These are phyloP conservation scores for Lagocephalus sceleratus DNA, from an alignment of 2,797 vertebrate species.

Conservation along the genomic window DNA sequence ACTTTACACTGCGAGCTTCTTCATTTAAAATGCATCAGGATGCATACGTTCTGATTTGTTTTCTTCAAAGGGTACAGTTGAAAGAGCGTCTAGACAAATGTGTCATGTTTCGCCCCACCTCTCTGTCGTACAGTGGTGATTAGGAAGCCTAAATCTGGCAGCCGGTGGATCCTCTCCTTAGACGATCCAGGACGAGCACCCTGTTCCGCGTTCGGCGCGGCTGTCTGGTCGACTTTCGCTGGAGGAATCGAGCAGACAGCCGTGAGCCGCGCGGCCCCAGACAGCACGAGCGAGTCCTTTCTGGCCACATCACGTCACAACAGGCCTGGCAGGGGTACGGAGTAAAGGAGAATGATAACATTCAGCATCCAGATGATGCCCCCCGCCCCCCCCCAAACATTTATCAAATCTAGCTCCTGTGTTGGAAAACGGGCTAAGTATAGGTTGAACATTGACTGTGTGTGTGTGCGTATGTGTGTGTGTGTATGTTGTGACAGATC, in stretches of 20 bases:
- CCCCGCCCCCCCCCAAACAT: slow-evolving; percentile 26
- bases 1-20: background rate
- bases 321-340: slow-evolving; percentile 32
- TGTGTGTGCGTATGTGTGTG: background rate
- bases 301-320: slow-evolving; percentile 38
- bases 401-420: slow-evolving; percentile 27
- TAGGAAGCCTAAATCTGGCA: slow-evolving; percentile 11
- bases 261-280: slow-evolving; percentile 15
- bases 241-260: slow-evolving; percentile 5
- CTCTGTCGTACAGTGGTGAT: slow-evolving; percentile 6
- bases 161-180: slow-evolving; percentile 16
- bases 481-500: background rate
- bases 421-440: slow-evolving; percentile 47
- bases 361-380: slow-evolving; percentile 32
- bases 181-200: slow-evolving; percentile 10
- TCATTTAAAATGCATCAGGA: background rate
- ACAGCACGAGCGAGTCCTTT: slow-evolving; percentile 48
- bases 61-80: too few relatives aligned
- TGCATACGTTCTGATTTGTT: too few relatives aligned
- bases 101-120: too few relatives aligned
- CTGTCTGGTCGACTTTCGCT: slow-evolving; percentile 38
- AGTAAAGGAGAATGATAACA: slow-evolving; percentile 36
- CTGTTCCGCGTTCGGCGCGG: slow-evolving; percentile 23
- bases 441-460: slow-evolving; percentile 31
- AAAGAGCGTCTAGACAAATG: too few relatives aligned